Percentiles rank a stretch among this genome's conserved stretches.
Conservation (phyloP, 2,888 invertebrate genomes). For the Didymodactylos carnosus region DNA sequence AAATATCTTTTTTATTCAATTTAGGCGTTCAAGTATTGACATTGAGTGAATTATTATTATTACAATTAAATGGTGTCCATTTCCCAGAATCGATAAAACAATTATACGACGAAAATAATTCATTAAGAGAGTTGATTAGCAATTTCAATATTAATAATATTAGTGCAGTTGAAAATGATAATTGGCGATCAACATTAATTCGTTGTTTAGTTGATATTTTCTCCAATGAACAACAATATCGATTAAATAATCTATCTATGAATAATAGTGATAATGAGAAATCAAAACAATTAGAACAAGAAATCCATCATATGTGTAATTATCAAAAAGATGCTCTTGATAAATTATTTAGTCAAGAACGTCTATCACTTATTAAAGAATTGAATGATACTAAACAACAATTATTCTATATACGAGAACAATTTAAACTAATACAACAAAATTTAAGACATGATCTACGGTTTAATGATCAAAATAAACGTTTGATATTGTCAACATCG, state of each 20-base stretch:
- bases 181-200: neutral
- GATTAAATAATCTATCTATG: neutral
- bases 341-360: neutral
- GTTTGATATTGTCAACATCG: too few relatives aligned
- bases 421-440: neutral
- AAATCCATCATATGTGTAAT: neutral
- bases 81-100: neutral
- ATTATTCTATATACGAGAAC: neutral
- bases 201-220: neutral
- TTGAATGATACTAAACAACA: neutral
- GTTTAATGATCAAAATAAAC: neutral
- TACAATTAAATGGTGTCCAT: neutral
- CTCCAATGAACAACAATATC: neutral
- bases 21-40: slow-evolving; percentile 4
- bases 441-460: too few relatives aligned
- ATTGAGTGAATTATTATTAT: slow-evolving; percentile 4
- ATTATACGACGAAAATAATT: neutral
- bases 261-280: neutral
- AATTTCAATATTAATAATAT: neutral
- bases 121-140: neutral
- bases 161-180: too few relatives aligned
- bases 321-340: neutral
- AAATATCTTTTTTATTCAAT: neutral
- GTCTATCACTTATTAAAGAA: neutral
- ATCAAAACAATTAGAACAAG: neutral